Base-by-base conservation (phyloP, 2,888 invertebrate genomes). In the Achlya flavicornis region DNA sequence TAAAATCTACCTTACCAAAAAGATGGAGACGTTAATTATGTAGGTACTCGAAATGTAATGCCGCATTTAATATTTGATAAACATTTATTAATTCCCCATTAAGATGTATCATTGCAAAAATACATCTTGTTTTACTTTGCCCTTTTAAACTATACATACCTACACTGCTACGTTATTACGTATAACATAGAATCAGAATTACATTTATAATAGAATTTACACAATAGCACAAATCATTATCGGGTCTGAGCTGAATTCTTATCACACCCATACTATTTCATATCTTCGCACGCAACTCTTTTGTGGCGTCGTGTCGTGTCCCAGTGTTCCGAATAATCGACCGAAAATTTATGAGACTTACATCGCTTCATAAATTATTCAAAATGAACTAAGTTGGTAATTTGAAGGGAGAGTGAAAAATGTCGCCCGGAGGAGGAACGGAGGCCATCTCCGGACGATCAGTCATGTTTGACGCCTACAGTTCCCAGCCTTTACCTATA, bases 371-470 rank as follows among this genome's bases (percentile, higher is more conserved):
- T 72, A 72, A 76, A 78, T 76, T 78, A 87, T 85, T 85, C 81
- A 80, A 73, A 83, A 81, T 84, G 78, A 82, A 83, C 78, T 83
- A 77, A 78, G 78, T 72, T 75, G 73, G 79, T 80, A 80, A 84
- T 84, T 87, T 85, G 72, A 75, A 74, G 76, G 77, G 70, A 71
- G 76, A 75, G 77, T 82, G 81, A 84, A 84, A 87, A 86, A 86
- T 81, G 79, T 79, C 70, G 72, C 75, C 70, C 69, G 62, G 62
- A 66, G 69, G 70, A 72, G 70, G 68, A 66, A 71, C 73, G 72
- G 71, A 70, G 63, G 66, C 75, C 77, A 80, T 73, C 69, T 66
- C 64, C 62, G 63, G 64, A 32, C 73, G 75, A 81, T 80, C 77
- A 75, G 64, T 79, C 78, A 80, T 77, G 65, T 76, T 75, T 76